These are phyloP conservation scores for Atta colombica DNA, from an alignment of 1,140 invertebrate species.

Conservation along the genomic window DNA sequence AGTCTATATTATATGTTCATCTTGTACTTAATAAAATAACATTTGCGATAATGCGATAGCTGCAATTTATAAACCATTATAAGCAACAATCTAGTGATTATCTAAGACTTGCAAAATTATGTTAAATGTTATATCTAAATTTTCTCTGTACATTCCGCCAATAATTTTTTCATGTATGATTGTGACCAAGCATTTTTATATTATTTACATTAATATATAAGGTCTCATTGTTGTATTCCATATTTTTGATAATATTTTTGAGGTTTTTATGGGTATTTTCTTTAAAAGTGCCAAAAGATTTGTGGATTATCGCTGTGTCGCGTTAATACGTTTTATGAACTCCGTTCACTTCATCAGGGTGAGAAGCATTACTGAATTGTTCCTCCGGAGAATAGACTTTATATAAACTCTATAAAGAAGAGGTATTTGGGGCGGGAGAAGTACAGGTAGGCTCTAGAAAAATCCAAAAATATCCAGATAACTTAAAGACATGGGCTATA, in stretches of 20 bases:
- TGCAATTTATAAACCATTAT: conserved; percentile 1
- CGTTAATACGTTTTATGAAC: too few species aligned
- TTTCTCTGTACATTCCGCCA: neutral
- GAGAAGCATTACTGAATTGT: too few species aligned
- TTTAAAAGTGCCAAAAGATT: too few species aligned
- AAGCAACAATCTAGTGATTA: neutral
- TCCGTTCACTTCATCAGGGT: too few species aligned
- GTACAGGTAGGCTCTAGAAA: too few species aligned
- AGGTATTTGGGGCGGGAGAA: too few species aligned
- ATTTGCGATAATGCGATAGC: neutral
- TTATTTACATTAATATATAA: conserved; percentile 5
- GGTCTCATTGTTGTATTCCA: neutral
- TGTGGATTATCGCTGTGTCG: too few species aligned
- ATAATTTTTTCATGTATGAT: neutral
- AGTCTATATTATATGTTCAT: neutral
- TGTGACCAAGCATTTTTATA: neutral
- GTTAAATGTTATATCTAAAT: neutral
- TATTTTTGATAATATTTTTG: neutral
- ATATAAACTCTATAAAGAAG: too few species aligned
- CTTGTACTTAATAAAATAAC: neutral
- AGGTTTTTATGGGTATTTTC: too few species aligned
- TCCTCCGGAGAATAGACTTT: too few species aligned
- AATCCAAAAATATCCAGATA: too few species aligned
- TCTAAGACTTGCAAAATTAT: neutral
- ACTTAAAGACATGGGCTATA: too few species aligned